phyloP scores from a whole-genome alignment of 2,888 invertebrate genomes.

The Serrognathus titanus region DNA sequence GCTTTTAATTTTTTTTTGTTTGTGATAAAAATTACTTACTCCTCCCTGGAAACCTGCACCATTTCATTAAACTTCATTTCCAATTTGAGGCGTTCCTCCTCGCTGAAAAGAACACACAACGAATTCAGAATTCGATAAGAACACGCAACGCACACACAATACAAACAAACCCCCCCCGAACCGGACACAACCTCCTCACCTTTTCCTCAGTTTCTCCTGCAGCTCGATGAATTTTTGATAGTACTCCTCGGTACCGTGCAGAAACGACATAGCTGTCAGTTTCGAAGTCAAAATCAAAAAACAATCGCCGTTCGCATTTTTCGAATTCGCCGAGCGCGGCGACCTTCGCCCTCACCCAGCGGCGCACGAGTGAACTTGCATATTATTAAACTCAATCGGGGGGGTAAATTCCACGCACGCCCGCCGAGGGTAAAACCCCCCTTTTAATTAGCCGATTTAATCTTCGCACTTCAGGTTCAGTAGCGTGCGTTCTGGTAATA shows the following conservation, averaged over 20 bases:
- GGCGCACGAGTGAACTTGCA: background rate
- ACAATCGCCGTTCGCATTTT: background rate
- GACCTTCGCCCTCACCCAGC: background rate
- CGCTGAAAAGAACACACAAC: conserved; percentile 41
- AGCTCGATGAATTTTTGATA: conserved; percentile 45
- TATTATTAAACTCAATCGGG: too few relatives aligned
- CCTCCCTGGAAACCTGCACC: conserved; percentile 51
- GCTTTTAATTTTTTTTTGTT: background rate
- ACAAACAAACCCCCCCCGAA: conserved; percentile 17
- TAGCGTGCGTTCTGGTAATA: too few relatives aligned
- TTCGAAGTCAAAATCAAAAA: background rate
- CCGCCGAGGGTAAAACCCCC: background rate
- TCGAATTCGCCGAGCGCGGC: background rate
- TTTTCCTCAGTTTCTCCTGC: conserved; percentile 45
- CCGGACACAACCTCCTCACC: conserved; percentile 35
- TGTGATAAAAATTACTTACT: conserved; percentile 44
- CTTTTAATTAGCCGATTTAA: background rate
- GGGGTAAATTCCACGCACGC: background rate
- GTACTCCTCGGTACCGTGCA: conserved; percentile 40
- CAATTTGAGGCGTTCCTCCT: conserved; percentile 54
- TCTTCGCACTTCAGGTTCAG: too few relatives aligned
- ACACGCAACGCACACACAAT: conserved; percentile 9
- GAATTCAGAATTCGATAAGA: background rate
- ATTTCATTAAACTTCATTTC: conserved; percentile 56
- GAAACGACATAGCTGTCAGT: conserved; percentile 20